A percentile compares a stretch with the other conserved stretches of the same genome.
These are phyloP conservation scores for Leptopilina boulardi DNA, from an alignment of 1,140 invertebrate genomes.

Conservation along the genomic window DNA sequence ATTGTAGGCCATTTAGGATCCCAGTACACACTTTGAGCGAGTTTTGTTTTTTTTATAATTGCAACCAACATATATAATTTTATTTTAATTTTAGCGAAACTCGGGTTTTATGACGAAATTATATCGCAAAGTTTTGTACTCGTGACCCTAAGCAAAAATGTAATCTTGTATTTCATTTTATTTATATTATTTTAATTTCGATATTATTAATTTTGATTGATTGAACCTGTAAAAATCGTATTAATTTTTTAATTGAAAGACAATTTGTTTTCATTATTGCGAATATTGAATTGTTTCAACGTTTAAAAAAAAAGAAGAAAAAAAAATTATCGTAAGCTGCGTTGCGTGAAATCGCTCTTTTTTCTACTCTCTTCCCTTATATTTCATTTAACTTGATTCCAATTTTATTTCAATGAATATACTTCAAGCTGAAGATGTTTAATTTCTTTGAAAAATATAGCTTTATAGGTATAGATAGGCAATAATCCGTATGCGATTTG, in stretches of 20 bases:
- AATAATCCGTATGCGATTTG: constrained; percentile 61
- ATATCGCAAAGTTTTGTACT: constrained; percentile 50
- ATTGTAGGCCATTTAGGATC: constrained; percentile 56
- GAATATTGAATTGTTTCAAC: not conserved
- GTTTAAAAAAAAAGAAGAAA: constrained; percentile 9
- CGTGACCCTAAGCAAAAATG: constrained; percentile 48
- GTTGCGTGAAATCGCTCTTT: constrained; percentile 32
- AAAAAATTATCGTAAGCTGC: constrained; percentile 36
- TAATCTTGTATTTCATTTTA: constrained; percentile 62
- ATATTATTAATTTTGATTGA: constrained; percentile 46
- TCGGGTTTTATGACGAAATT: constrained; percentile 35
- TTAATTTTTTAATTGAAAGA: constrained; percentile 27
- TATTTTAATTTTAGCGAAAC: constrained; percentile 32
- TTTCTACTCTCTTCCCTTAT: constrained; percentile 41
- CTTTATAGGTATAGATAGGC: constrained; percentile 65
- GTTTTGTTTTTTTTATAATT: constrained; percentile 40
- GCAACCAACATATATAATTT: not conserved
- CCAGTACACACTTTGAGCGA: constrained; percentile 58
- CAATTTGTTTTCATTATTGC: constrained; percentile 38
- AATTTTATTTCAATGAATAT: constrained; percentile 41
- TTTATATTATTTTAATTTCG: constrained; percentile 46
- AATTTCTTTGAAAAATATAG: constrained; percentile 61
- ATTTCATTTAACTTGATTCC: constrained; percentile 39
- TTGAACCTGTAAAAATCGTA: constrained; percentile 1
- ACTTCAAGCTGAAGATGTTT: constrained; percentile 54